Percentiles rank a stretch among this genome's conserved stretches.
phyloP scores from a whole-genome alignment of 2,113 vertebrate species.

The Glaucidium brasilianum region DNA sequence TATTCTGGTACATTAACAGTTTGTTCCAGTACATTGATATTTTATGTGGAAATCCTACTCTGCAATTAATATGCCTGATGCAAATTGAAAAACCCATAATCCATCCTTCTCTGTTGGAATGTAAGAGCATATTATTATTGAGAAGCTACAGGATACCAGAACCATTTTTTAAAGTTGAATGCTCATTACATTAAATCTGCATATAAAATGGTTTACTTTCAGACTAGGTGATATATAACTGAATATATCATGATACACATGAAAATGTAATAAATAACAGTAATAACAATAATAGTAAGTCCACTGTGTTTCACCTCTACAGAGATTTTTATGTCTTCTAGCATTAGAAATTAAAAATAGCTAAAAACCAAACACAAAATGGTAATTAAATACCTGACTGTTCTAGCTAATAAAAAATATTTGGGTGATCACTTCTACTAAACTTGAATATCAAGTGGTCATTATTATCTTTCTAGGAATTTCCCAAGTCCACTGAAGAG shows the following conservation, averaged over 20 bases:
- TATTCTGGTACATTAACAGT: constrained; percentile 82
- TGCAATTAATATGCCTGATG: constrained; percentile 81
- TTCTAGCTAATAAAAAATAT: not conserved
- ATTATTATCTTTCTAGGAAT: not conserved
- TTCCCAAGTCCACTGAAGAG: not conserved
- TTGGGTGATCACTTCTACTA: not conserved
- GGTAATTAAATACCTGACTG: constrained; percentile 38
- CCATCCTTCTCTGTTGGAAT: constrained; percentile 77
- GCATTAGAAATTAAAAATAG: constrained; percentile 53
- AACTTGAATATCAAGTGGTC: not conserved
- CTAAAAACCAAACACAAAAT: constrained; percentile 43
- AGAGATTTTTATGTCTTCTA: constrained; percentile 42
- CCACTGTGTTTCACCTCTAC: constrained; percentile 34
- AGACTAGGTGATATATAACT: constrained; percentile 61
- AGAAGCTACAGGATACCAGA: constrained; percentile 75
- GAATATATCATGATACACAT: constrained; percentile 48
- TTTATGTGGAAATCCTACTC: constrained; percentile 79
- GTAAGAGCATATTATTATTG: constrained; percentile 76
- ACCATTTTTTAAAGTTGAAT: constrained; percentile 78
- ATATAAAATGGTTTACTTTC: constrained; percentile 72
- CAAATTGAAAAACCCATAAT: constrained; percentile 80
- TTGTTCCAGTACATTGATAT: constrained; percentile 83
- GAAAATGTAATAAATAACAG: constrained; percentile 63
- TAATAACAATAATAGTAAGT: not conserved
- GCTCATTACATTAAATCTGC: constrained; percentile 78